Evolutionary conservation across 1,140 invertebrate species (phyloP), one percentile per base, ranked within the genome.

Genomic region (Antheraea mylitta): DNA sequence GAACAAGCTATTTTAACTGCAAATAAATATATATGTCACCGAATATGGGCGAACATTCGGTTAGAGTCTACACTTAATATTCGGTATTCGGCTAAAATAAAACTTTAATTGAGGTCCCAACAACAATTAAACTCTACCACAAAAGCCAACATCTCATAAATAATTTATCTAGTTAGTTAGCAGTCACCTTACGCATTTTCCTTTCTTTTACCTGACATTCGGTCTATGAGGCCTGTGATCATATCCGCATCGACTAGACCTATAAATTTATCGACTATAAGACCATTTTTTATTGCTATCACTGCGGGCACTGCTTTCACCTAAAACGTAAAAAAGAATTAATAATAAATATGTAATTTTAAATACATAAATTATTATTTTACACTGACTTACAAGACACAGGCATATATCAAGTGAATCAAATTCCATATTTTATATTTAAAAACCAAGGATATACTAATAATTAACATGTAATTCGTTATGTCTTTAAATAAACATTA

Each of bases 231-330:
- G 75, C 94, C 95, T 70, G 97, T 95, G 74, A 98, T 96, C 93
- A 96, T 96, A 73, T 96, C 95, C 16, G 96, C 95, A 79, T 98
- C 97, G 16, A 97, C 95, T 30, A 98, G 85, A 0, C 98, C 98
- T 79, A 98, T 97, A 89, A 99, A 99, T 88, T 98, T 98, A 80
- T 98, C 97, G 7, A 98, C 94, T 61, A 98, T 95, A 68, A 97
- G 94, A 0, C 98, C 98, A 92, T 98, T 96, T 70, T 96, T 96
- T 36, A 99, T 95, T 10, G 96, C 98, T 81, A 99, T 93, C 0
- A 99, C 96, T 0, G 98, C 97, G 42, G 98, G 98, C 9, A 99
- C 97, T 59, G 97, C 97, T 90, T 97, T 96, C 18, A 99, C 98
- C 89, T 91, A 78, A n/a, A 76, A 85, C 0, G 11, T 30, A 11